Percentiles rank a stretch among this genome's conserved stretches.
phyloP scores from a whole-genome alignment of 2,888 invertebrate genomes.

The Trichopoda pennipes region DNA sequence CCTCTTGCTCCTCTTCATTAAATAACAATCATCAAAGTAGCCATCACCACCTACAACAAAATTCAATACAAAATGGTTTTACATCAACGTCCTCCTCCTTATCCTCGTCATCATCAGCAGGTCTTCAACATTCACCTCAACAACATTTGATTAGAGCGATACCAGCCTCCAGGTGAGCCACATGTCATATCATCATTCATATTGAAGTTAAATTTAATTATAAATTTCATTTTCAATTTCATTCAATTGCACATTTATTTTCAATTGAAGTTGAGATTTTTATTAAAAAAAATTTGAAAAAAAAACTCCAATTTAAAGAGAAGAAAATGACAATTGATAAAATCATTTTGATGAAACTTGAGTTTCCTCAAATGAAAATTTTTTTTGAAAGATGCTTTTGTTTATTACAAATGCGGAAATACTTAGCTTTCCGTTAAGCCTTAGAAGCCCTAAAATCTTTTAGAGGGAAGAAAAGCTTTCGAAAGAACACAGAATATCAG shows the following conservation, averaged over 20 bases:
- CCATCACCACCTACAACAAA: slow-evolving; percentile 66
- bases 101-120: slow-evolving; percentile 64
- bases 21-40: slow-evolving; percentile 58
- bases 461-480: too few relatives aligned
- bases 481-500: too few relatives aligned
- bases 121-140: slow-evolving; percentile 74
- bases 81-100: neutral
- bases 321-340: too few relatives aligned
- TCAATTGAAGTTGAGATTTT: slow-evolving; percentile 8
- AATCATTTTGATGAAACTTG: too few relatives aligned
- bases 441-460: too few relatives aligned
- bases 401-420: too few relatives aligned
- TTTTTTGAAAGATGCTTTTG: too few relatives aligned
- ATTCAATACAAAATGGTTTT: slow-evolving; percentile 66
- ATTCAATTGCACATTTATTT: neutral
- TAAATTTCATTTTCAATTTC: slow-evolving; percentile 15
- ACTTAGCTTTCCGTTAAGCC: too few relatives aligned
- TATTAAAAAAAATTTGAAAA: too few relatives aligned
- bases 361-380: too few relatives aligned
- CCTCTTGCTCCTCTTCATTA: slow-evolving; percentile 38
- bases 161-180: slow-evolving; percentile 79
- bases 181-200: neutral
- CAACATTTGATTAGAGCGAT: slow-evolving; percentile 80
- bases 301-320: too few relatives aligned
- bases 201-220: neutral